Evolutionary conservation across 1,140 invertebrate genomes (phyloP).

Genomic region (Sinonovacula constricta): DNA sequence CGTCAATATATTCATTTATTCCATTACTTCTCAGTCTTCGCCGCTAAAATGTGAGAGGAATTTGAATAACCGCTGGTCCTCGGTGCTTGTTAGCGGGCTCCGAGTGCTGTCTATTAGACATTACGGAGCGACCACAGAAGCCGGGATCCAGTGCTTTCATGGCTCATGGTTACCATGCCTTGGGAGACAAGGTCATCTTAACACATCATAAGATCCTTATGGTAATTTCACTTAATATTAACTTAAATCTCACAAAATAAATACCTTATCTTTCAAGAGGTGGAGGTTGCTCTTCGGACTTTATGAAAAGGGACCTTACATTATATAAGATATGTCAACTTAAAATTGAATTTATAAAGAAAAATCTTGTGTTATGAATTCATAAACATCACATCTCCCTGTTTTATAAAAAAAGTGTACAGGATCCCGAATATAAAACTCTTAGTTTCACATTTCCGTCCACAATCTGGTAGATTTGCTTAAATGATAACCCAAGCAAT

Average conservation of each 20-base stretch:
- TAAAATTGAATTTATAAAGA: too few relatives aligned
- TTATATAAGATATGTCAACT: too few relatives aligned
- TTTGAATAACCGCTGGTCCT: constrained; percentile 49
- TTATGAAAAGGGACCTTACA: too few relatives aligned
- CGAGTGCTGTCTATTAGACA: background rate
- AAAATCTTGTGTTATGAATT: too few relatives aligned
- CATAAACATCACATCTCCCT: too few relatives aligned
- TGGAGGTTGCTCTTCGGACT: too few relatives aligned
- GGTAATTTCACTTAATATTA: background rate
- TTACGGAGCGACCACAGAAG: background rate
- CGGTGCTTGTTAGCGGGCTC: background rate
- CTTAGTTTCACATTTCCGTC: too few relatives aligned
- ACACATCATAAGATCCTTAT: constrained; percentile 4
- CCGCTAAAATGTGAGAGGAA: constrained; percentile 43
- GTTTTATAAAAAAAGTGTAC: too few relatives aligned
- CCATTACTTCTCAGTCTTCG: constrained; percentile 34
- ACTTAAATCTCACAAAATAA: background rate
- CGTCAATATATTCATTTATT: constrained; percentile 55
- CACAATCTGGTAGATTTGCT: background rate
- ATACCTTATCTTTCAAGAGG: background rate
- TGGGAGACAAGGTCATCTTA: too few relatives aligned
- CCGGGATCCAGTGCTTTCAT: background rate
- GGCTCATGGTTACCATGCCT: background rate
- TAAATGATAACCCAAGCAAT: background rate
- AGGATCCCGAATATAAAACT: too few relatives aligned